Base-by-base conservation (phyloP, 2,888 invertebrate species). In the Stenichneumon culpator region DNA sequence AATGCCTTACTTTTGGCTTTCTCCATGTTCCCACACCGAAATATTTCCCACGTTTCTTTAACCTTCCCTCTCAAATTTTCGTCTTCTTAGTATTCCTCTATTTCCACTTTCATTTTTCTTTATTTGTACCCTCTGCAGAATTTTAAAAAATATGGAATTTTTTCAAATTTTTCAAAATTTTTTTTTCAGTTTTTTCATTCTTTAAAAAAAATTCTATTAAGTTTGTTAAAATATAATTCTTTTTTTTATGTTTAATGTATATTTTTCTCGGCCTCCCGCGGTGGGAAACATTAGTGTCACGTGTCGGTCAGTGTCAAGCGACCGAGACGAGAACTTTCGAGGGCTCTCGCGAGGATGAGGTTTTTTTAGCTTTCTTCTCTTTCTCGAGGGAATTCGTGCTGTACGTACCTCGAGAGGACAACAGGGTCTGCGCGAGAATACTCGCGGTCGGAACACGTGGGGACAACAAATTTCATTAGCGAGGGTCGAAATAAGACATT, bases 391-490 rank as follows among this genome's bases (percentile, higher is more conserved):
- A 22, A 16, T 32, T 63, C 28, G 60, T 32, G 60, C n/a, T 63
- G 60, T 32, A 32, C 28, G 60, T n/a, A 28, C 60, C 2, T n/a
- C 60, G 60, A 63, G n/a, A 63, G 60, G n/a, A 32, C 5, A 63
- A 28, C 19, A n/a, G 19, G 9, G 50, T 36, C 11, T 19, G 63
- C 39, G 52, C 70, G 65, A 39, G 70, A 70, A 63, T 52, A 70
- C 70, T 75, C 50, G 32, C 7, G 67, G 39, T 67, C 19, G 39
- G 44, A 39, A 67, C 57, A 82, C 60, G 63, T 75, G 69, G 50
- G 75, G 81, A 39, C 81, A 22, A 68, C 60, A 50, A 39, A 82
- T 75, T 82, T 75, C 81, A 63, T 81, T 81, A 81, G 73, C 19
- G 47, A 68, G 68, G 72, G 25, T 72, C 68, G 54, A n/a, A 67